Evolutionary conservation across 1,140 invertebrate genomes (phyloP), one percentile per base, ranked within the genome.

Genomic region (Hypsibius dujardini): DNA sequence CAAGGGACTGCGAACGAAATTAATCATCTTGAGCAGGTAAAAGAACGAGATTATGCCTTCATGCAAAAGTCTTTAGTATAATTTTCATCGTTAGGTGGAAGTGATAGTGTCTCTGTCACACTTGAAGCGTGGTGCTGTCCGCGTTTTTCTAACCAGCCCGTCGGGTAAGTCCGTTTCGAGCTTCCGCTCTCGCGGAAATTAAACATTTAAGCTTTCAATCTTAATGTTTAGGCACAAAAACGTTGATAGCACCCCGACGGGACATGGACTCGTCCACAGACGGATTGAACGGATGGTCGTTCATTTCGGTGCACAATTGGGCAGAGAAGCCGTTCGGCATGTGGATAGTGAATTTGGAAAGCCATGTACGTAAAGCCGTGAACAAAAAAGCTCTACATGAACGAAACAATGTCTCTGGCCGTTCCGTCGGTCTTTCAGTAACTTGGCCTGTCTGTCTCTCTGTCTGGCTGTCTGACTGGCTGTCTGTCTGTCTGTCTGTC

Each of bases 291-390:
- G 84, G 87, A 73, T 96, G 92, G 89, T 87, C 85, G 56, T 89
- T 96, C 77, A 89, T 90, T 83, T 89, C 90, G 0, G 88, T 94
- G 0, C 90, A 90, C 62, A 89, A 87, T 2, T 96, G 92, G 92
- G 91, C 90, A 7, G 93, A 96, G 80, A 80, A 85, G 75, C 86
- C 90, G 1, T 76, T 77, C 28, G 90, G 90, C 1, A 77, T 80
- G 28, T 95, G 92, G 92, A 84, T 75, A 1, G 76, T 91, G 1
- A 56, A 7, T 7, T 56, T 56, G 7, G 50, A 56, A n/a, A 56
- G 50, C 50, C 50, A 56, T n/a, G 50, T 56, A n/a, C 7, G n/a
- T 7, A n/a, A 56, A 56, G 7, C 50, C 50, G 50, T 7, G 7
- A 56, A 7, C 7, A 7, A 56, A 56, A 7, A 7, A 56, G 7